Percentiles rank a stretch among this genome's conserved stretches.
phyloP scores from a whole-genome alignment of 2,888 invertebrate genomes.

The Baccha elongata region DNA sequence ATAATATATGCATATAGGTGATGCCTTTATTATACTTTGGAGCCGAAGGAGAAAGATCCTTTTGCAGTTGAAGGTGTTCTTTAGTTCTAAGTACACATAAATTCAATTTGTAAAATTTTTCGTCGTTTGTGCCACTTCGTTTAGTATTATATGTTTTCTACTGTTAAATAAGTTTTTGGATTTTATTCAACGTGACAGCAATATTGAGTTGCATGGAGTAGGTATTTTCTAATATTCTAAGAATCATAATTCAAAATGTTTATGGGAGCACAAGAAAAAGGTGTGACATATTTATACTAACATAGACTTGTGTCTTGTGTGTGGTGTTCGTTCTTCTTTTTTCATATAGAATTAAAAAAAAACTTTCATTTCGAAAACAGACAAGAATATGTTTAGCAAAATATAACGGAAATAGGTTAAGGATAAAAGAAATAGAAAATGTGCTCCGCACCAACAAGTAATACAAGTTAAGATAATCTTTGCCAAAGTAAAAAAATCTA shows the following conservation, averaged over 20 bases:
- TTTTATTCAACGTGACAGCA: neutral
- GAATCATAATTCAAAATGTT: conserved; percentile 13
- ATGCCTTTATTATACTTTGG: neutral
- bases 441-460: too few species aligned
- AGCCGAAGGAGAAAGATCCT: conserved; percentile 22
- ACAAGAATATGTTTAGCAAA: too few species aligned
- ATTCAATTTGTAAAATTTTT: conserved; percentile 58
- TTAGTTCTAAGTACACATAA: conserved; percentile 46
- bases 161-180: conserved; percentile 12
- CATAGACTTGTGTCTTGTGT: too few species aligned
- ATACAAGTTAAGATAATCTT: too few species aligned
- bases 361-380: too few species aligned
- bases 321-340: too few species aligned
- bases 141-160: neutral
- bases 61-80: conserved; percentile 29
- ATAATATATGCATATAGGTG: neutral
- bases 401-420: too few species aligned
- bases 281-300: too few species aligned
- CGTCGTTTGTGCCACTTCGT: conserved; percentile 32
- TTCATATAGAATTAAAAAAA: too few species aligned
- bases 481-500: too few species aligned
- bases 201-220: neutral
- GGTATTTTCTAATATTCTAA: conserved; percentile 20
- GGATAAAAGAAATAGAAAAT: too few species aligned
- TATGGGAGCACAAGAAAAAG: too few species aligned